phyloP scores from a whole-genome alignment of 2,888 invertebrate species.

The Cataglyphis rosenhaueri region DNA sequence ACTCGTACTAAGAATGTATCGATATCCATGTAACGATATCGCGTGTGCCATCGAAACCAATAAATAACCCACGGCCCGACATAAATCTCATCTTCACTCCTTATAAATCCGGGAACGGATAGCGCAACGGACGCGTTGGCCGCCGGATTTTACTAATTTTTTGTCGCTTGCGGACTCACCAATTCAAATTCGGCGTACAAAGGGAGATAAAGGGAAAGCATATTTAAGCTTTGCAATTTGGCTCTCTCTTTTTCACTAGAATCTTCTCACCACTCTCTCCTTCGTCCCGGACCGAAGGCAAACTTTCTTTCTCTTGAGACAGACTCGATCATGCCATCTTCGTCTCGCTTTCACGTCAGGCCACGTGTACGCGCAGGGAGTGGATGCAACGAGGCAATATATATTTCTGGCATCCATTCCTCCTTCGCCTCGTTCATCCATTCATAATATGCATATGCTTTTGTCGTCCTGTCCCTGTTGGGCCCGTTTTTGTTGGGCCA shows the following conservation, averaged over 20 bases:
- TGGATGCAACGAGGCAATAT: conserved; percentile 82
- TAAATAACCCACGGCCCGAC: conserved; percentile 82
- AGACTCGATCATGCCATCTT: conserved; percentile 52
- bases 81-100: conserved; percentile 84
- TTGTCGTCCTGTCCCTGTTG: conserved; percentile 82
- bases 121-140: conserved; percentile 78
- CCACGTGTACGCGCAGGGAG: conserved; percentile 78
- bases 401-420: conserved; percentile 82
- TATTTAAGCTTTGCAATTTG: conserved; percentile 68
- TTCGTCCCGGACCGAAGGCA: background rate
- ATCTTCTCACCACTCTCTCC: conserved; percentile 26
- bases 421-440: conserved; percentile 81
- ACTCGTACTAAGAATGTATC: conserved; percentile 78
- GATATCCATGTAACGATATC: conserved; percentile 85
- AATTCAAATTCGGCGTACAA: conserved; percentile 71
- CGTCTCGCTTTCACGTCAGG: conserved; percentile 51
- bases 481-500: conserved; percentile 81
- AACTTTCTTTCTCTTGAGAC: conserved; percentile 56
- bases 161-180: conserved; percentile 77
- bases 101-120: conserved; percentile 83
- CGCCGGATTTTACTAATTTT: conserved; percentile 85
- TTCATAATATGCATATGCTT: conserved; percentile 84
- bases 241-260: conserved; percentile 25
- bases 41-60: conserved; percentile 84
- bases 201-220: conserved; percentile 74